phyloP scores from a whole-genome alignment of 2,797 vertebrate species.

The Scarus forsteni region DNA sequence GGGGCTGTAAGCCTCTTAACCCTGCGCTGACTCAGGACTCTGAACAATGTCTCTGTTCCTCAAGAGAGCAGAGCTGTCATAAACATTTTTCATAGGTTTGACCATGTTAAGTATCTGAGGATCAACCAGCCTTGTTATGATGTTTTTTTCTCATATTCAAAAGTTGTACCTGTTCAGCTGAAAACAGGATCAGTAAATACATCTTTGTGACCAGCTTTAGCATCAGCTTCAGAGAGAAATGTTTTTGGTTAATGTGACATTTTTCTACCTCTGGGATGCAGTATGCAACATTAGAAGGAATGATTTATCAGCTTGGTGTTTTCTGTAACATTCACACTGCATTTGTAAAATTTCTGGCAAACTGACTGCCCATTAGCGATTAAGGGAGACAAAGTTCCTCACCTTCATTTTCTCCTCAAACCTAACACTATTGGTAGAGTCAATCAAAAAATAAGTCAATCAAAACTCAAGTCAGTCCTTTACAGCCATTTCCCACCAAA shows the following conservation, averaged over 20 bases:
- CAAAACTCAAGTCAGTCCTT: not conserved
- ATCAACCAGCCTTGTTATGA: constrained; percentile 19
- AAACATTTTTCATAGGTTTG: constrained; percentile 32
- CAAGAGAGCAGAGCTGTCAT: constrained; percentile 36
- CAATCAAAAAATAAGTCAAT: too few species aligned
- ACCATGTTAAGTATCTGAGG: constrained; percentile 26
- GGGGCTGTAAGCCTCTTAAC: constrained; percentile 78
- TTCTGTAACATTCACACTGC: constrained; percentile 10
- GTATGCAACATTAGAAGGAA: constrained; percentile 13
- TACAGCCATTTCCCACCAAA: not conserved
- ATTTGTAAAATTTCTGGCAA: constrained; percentile 34
- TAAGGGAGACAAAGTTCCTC: constrained; percentile 14
- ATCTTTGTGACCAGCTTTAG: constrained; percentile 14
- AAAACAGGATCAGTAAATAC: constrained; percentile 23
- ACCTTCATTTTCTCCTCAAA: not conserved
- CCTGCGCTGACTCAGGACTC: constrained; percentile 71
- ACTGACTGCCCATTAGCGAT: constrained; percentile 25
- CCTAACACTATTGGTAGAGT: not conserved
- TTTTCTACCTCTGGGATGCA: constrained; percentile 12
- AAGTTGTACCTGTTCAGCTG: constrained; percentile 20
- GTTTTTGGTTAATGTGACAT: constrained; percentile 12
- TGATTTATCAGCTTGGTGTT: constrained; percentile 20
- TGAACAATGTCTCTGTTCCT: constrained; percentile 39
- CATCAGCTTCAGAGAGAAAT: constrained; percentile 21
- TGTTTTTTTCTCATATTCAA: not conserved